phyloP scores from a whole-genome alignment of 1,140 invertebrate genomes.

The Phthorimaea operculella region DNA sequence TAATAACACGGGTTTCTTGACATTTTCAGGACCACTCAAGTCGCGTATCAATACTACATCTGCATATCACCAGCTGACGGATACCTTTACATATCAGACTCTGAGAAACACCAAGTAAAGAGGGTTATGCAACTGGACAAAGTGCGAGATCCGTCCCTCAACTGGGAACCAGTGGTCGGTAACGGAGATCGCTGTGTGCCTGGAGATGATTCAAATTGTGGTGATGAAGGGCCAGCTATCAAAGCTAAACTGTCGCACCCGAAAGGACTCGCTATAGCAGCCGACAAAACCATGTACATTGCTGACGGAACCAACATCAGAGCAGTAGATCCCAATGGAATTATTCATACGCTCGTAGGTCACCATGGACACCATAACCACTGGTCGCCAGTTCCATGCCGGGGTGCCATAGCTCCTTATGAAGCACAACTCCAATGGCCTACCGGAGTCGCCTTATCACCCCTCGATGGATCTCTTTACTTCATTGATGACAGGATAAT shows the following conservation, averaged over 20 bases:
- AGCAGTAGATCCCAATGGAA: constrained; percentile 88
- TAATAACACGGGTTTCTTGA: not conserved
- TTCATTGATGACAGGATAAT: constrained; percentile 96
- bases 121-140: constrained; percentile 79
- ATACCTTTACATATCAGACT: constrained; percentile 95
- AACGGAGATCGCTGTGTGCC: constrained; percentile 96
- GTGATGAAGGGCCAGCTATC: constrained; percentile 90
- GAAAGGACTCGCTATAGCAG: constrained; percentile 93
- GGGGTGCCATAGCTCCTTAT: constrained; percentile 80
- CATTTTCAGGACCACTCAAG: constrained; percentile 83
- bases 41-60: constrained; percentile 95
- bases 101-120: constrained; percentile 89
- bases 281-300: constrained; percentile 93
- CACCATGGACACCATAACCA: constrained; percentile 92
- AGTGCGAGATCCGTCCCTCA: constrained; percentile 83
- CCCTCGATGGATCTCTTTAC: constrained; percentile 92
- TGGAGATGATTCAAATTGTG: constrained; percentile 89
- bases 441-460: constrained; percentile 91
- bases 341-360: constrained; percentile 95
- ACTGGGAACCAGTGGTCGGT: constrained; percentile 92
- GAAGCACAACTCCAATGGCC: constrained; percentile 95
- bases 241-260: constrained; percentile 94
- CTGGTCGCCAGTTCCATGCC: constrained; percentile 89
- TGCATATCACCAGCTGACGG: constrained; percentile 95
- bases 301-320: constrained; percentile 95